Evolutionary conservation across 2,888 invertebrate species (phyloP).

Genomic region (Microctonus aethiopoides): DNA sequence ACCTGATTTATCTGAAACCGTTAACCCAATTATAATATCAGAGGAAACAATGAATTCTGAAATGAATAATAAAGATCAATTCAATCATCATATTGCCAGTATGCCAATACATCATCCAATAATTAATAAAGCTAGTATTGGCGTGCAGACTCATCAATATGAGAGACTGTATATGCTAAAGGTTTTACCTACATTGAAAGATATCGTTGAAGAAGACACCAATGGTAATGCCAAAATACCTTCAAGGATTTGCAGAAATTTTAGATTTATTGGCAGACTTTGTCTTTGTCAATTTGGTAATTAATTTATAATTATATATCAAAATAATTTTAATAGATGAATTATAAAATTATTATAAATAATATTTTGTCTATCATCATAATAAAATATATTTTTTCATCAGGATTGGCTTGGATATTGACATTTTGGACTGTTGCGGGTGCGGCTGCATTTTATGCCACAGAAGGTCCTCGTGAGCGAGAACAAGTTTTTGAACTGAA

Average conservation of each 20-base stretch:
- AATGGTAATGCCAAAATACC: constrained; percentile 45
- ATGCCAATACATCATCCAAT: constrained; percentile 20
- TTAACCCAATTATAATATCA: constrained; percentile 46
- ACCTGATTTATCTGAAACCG: constrained; percentile 29
- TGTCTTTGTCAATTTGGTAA: constrained; percentile 62
- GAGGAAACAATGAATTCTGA: constrained; percentile 48
- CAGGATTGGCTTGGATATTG: constrained; percentile 72
- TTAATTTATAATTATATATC: neutral
- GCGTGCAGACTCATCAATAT: constrained; percentile 68
- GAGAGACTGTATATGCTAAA: constrained; percentile 70
- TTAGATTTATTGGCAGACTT: constrained; percentile 59
- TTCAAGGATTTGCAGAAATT: constrained; percentile 51
- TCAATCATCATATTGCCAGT: neutral
- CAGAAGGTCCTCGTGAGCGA: constrained; percentile 75
- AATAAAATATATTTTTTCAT: neutral
- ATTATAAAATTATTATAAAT: neutral
- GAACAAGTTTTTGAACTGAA: constrained; percentile 70
- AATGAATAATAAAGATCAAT: constrained; percentile 37
- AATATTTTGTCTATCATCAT: too few species aligned
- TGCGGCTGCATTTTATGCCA: constrained; percentile 73
- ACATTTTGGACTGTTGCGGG: constrained; percentile 74
- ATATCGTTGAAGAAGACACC: constrained; percentile 54
- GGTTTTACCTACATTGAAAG: constrained; percentile 69
- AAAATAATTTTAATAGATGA: neutral
- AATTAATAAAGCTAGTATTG: constrained; percentile 49